Conservation (phyloP, 2,888 invertebrate genomes). For the Globia sparganii region DNA sequence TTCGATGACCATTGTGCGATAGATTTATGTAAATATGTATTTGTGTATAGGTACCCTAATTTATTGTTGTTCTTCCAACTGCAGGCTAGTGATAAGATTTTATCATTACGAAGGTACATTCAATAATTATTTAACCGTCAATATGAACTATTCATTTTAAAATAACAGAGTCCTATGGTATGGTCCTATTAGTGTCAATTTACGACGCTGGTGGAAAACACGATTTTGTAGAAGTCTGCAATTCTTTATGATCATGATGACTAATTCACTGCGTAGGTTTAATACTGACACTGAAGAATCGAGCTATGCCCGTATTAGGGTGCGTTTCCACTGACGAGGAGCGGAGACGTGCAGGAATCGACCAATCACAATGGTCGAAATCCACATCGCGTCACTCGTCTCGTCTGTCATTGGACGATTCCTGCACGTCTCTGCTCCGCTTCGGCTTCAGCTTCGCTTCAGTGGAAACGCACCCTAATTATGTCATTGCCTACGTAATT, state of each 20-base stretch:
- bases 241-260: neutral
- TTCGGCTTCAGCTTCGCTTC: too few species aligned
- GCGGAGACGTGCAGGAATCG: too few species aligned
- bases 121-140: constrained; percentile 1
- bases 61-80: constrained; percentile 22
- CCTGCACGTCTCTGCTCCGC: too few species aligned
- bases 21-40: constrained; percentile 50
- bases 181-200: neutral
- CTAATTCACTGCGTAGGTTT: constrained; percentile 12
- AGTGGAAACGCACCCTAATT: too few species aligned
- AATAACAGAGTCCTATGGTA: neutral
- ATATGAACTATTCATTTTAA: neutral
- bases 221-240: constrained; percentile 15
- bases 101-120: constrained; percentile 4
- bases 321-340: too few species aligned
- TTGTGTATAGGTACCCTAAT: constrained; percentile 27
- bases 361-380: too few species aligned
- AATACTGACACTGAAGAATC: constrained; percentile 7
- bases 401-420: too few species aligned
- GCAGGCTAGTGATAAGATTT: constrained; percentile 3
- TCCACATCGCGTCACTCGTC: too few species aligned
- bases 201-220: neutral
- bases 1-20: constrained; percentile 61
- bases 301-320: neutral
- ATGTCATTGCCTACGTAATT: neutral